A percentile compares a stretch with the other conserved stretches of the same genome.
phyloP scores from a whole-genome alignment of 2,797 vertebrate species.

The Sebastiscus albofasciatus region DNA sequence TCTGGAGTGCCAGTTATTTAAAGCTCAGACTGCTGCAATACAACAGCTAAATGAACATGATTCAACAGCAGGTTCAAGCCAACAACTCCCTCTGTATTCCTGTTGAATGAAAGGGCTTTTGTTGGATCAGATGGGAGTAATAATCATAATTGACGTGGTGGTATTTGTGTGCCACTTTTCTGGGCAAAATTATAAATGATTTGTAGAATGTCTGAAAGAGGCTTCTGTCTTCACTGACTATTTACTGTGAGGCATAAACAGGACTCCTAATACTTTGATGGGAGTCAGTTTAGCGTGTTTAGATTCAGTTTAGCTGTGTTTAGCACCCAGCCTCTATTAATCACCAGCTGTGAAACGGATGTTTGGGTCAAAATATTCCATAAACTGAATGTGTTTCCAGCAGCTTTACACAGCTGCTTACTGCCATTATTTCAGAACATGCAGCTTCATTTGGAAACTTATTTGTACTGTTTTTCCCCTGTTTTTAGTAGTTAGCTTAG shows the following conservation, averaged over 20 bases:
- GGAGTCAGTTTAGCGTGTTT: constrained; percentile 11
- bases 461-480: neutral
- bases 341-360: constrained; percentile 46
- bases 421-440: neutral
- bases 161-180: neutral
- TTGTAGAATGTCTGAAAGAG: neutral
- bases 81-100: neutral
- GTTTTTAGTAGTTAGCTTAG: neutral
- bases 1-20: constrained; percentile 41
- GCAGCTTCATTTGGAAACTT: neutral
- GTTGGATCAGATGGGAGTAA: constrained; percentile 11
- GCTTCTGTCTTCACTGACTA: neutral
- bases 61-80: neutral
- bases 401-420: constrained; percentile 21
- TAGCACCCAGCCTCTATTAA: constrained; percentile 35
- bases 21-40: constrained; percentile 3
- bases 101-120: neutral
- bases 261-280: neutral
- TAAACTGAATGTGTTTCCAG: constrained; percentile 7
- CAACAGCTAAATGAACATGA: constrained; percentile 1
- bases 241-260: constrained; percentile 5
- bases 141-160: neutral
- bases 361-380: constrained; percentile 67
- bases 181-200: neutral
- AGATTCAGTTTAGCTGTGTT: constrained; percentile 4